Evolutionary conservation across 2,888 invertebrate species (phyloP).

Genomic region (Polyommatus icarus): DNA sequence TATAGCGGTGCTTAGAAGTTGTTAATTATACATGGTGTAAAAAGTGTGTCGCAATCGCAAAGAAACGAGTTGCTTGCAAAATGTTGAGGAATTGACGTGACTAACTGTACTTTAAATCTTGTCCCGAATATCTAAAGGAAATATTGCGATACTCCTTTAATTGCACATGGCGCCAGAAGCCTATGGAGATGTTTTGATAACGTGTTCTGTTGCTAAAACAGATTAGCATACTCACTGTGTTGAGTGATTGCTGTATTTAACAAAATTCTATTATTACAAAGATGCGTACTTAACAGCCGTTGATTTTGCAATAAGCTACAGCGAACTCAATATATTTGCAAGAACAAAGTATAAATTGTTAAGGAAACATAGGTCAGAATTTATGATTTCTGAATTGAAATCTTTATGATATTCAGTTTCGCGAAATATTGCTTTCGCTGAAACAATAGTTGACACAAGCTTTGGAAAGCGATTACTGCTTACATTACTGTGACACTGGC

Average conservation of each 20-base stretch:
- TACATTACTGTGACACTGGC: slow-evolving; percentile 58
- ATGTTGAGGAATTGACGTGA: slow-evolving; percentile 43
- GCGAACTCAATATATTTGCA: background rate
- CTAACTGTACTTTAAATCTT: slow-evolving; percentile 26
- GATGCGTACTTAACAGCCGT: background rate
- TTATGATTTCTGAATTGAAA: slow-evolving; percentile 36
- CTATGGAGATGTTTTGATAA: background rate
- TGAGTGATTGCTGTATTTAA: background rate
- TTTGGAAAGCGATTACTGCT: slow-evolving; percentile 63
- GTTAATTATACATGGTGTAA: slow-evolving; percentile 36
- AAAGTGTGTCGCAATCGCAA: slow-evolving; percentile 40
- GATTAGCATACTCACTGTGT: background rate
- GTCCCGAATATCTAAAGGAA: slow-evolving; percentile 11
- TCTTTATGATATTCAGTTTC: background rate
- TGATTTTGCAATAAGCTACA: background rate
- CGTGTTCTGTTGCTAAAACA: background rate
- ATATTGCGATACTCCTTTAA: slow-evolving; percentile 13
- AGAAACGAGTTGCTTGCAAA: slow-evolving; percentile 55
- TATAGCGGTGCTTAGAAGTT: slow-evolving; percentile 29
- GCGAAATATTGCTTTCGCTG: slow-evolving; percentile 61
- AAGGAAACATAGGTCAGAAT: slow-evolving; percentile 35
- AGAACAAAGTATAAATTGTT: background rate
- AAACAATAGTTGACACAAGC: slow-evolving; percentile 70
- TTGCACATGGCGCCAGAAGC: slow-evolving; percentile 11
- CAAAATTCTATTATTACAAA: background rate